These are phyloP conservation scores for Drosophila sechellia DNA, from an alignment of 1,140 invertebrate species.

Conservation along the genomic window DNA sequence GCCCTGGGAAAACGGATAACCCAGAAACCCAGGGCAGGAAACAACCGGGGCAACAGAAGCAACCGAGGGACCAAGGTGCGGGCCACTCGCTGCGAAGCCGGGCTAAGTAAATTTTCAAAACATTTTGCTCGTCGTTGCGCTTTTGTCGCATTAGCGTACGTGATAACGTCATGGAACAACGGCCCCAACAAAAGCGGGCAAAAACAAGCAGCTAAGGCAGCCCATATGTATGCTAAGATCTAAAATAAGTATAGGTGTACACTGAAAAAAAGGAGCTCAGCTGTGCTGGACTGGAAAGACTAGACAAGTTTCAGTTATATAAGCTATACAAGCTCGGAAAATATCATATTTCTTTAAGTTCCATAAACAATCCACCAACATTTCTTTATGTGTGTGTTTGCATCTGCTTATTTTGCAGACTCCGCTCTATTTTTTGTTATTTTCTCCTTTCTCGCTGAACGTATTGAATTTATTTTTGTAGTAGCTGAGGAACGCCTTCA, in stretches of 20 bases:
- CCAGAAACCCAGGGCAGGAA: slow-evolving; percentile 1
- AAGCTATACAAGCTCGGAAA: no score
- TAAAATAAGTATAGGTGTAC: neutral
- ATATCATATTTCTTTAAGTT: no score
- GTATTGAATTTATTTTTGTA: slow-evolving; percentile 49
- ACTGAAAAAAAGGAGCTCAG: no score
- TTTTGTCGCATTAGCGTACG: slow-evolving; percentile 83
- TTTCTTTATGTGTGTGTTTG: slow-evolving; percentile 17
- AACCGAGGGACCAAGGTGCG: neutral
- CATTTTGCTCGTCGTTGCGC: slow-evolving; percentile 78
- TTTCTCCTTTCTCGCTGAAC: neutral
- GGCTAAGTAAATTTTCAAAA: slow-evolving; percentile 79
- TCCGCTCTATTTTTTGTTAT: slow-evolving; percentile 22
- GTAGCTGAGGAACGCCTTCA: slow-evolving; percentile 5
- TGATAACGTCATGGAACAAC: slow-evolving; percentile 66
- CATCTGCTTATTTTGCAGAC: slow-evolving; percentile 30
- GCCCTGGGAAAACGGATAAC: neutral
- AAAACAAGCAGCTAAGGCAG: slow-evolving; percentile 32
- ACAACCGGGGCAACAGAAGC: neutral
- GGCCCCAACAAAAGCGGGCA: slow-evolving; percentile 29
- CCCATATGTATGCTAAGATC: slow-evolving; percentile 44
- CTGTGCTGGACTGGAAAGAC: neutral
- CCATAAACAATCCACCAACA: neutral
- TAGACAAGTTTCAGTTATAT: no score
- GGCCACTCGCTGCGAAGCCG: slow-evolving; percentile 22